Conservation (phyloP, 1,140 invertebrate species). For the Hormaphis cornu region DNA sequence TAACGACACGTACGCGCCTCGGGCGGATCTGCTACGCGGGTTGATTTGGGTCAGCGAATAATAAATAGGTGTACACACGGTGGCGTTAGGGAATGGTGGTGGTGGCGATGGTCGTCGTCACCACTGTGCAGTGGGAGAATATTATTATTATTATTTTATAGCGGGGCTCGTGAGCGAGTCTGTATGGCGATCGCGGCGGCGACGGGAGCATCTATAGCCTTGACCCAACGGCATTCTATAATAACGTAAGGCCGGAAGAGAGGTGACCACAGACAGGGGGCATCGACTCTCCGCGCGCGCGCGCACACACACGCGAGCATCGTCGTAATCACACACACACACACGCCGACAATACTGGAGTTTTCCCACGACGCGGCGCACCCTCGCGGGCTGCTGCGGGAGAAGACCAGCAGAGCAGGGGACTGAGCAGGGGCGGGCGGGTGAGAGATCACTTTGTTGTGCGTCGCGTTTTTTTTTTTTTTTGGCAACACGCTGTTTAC, state of each 20-base stretch:
- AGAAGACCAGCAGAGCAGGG: neutral
- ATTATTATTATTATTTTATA: conserved; percentile 15
- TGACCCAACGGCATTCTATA: conserved; percentile 32
- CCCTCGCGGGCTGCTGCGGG: neutral
- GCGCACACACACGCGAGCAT: neutral
- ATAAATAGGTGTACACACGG: neutral
- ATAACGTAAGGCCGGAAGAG: conserved; percentile 25
- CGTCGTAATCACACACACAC: neutral
- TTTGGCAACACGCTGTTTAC: too few relatives aligned
- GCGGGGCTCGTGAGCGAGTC: conserved; percentile 24
- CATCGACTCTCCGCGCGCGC: conserved; percentile 18
- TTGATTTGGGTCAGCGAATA: conserved; percentile 22
- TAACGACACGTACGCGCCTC: conserved; percentile 17
- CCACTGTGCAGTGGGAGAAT: conserved; percentile 19
- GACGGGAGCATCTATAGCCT: conserved; percentile 30
- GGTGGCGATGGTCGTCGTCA: neutral
- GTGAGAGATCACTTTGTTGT: too few relatives aligned
- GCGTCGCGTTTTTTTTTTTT: too few relatives aligned
- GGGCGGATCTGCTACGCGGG: conserved; percentile 2
- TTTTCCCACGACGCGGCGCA: conserved; percentile 31
- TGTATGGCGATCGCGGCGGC: conserved; percentile 22
- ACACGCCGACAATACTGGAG: neutral
- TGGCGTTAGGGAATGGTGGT: neutral
- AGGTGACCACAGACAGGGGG: conserved; percentile 32
- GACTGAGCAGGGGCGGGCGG: neutral